phyloP scores from a whole-genome alignment of 2,113 vertebrate genomes.

The Lynx canadensis region DNA sequence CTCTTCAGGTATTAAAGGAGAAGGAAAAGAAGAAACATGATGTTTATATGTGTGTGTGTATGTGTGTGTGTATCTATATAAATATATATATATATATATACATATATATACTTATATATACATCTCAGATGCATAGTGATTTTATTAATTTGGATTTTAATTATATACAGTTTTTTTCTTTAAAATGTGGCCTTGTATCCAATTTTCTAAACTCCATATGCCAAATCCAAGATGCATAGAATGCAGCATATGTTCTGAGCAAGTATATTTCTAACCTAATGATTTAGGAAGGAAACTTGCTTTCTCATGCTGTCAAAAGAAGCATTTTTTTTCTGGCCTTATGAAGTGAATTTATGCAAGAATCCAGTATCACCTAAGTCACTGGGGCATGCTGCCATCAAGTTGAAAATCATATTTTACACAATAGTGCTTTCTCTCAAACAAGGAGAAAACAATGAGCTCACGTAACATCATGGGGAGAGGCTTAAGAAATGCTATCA shows the following conservation, averaged over 20 bases:
- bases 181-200: neutral
- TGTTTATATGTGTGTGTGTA: neutral
- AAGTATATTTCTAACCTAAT: slow-evolving; percentile 31
- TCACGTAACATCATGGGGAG: neutral
- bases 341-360: neutral
- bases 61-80: no score
- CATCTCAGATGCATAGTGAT: neutral
- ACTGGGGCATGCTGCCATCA: neutral
- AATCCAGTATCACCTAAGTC: neutral
- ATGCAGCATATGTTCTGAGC: neutral
- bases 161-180: neutral
- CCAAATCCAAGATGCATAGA: neutral
- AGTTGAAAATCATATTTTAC: neutral
- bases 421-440: rapidly evolving
- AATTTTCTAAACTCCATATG: slow-evolving; percentile 7
- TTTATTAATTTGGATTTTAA: neutral
- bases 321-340: neutral
- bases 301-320: neutral
- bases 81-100: neutral
- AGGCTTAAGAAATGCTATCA: neutral
- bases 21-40: neutral
- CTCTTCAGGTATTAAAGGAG: neutral
- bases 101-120: neutral
- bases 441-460: neutral
- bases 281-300: slow-evolving; percentile 22